Evolutionary conservation across 2,113 vertebrate genomes (phyloP), one percentile per base, ranked within the genome.

Genomic region (Mustela nigripes): DNA sequence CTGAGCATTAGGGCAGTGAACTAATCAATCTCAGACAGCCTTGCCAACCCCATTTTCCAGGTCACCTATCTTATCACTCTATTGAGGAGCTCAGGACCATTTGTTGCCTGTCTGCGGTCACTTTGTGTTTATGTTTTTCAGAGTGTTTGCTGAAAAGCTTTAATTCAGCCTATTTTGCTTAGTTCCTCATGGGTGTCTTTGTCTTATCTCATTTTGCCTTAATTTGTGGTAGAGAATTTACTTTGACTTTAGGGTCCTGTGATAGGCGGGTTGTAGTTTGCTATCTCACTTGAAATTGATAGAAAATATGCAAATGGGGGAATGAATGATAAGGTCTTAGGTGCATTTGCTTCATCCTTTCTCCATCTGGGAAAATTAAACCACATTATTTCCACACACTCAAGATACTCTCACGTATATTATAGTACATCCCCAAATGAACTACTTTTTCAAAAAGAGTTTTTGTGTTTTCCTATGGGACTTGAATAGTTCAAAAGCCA

Each of bases 31-130:
- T 93, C 95, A 6, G 11, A 90, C 96, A 98, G 73, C 0, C 18
- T 69, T 11, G 71, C 96, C 97, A 98, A 97, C 88, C 96, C 53
- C 74, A 89, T 98, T 98, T 98, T 98, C 97, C 97, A 97, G 95
- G 97, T 98, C 98, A 98, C 98, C 97, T 98, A 81, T 98, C 97
- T 98, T 91, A 97, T 84, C 79, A 97, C 96, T 97, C 92, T 89
- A 56, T 92, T 97, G 67, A 94, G 78, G 95, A 98, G 98, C 89
- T 97, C 78, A 7, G 74, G 69, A 96, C 92, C 81, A 93, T 92
- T 98, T 97, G 95, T 95, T 97, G 94, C 96, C 97, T 93, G 87
- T 71, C 85, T 71, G n/a, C 45, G 78, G 94, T 84, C 80, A 31
- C 92, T 91, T 86, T 97, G n/a, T 89, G 81, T 96, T 74, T 95